Percentiles rank a stretch among this genome's conserved stretches.
Conservation (phyloP, 2,797 vertebrate species). For the Clarias fuscus region DNA sequence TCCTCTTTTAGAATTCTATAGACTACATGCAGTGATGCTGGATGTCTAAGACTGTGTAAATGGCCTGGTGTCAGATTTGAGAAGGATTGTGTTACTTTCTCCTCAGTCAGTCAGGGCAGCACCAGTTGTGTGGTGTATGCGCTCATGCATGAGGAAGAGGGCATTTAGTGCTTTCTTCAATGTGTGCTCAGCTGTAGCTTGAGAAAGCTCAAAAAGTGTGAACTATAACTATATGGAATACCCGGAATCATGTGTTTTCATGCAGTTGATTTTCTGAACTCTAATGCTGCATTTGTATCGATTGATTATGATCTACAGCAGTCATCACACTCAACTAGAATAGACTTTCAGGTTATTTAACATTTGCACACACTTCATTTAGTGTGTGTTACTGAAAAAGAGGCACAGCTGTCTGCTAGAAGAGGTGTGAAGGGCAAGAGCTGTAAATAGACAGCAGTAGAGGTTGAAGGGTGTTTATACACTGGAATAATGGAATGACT, state of each 20-base stretch:
- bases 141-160: not conserved
- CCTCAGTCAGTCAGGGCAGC: not conserved
- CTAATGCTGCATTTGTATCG: not conserved
- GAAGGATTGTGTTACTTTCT: not conserved
- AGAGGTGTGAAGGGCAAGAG: constrained; percentile 73
- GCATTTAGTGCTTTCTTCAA: not conserved
- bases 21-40: not conserved
- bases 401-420: constrained; percentile 55
- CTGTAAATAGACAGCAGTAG: constrained; percentile 67
- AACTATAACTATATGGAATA: not conserved
- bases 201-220: not conserved
- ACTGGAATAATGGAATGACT: constrained; percentile 63
- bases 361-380: constrained; percentile 3
- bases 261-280: not conserved
- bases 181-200: not conserved
- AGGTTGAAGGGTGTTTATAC: constrained; percentile 59
- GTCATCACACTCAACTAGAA: not conserved
- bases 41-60: not conserved
- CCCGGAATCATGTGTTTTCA: not conserved
- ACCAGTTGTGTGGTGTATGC: not conserved
- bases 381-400: not conserved
- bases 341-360: constrained; percentile 1
- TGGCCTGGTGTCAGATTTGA: not conserved
- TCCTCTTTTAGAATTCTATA: not conserved
- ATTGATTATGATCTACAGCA: not conserved